Evolutionary conservation across 2,888 invertebrate genomes (phyloP), one percentile per base, ranked within the genome.

Genomic region (Beris chalybata): DNA sequence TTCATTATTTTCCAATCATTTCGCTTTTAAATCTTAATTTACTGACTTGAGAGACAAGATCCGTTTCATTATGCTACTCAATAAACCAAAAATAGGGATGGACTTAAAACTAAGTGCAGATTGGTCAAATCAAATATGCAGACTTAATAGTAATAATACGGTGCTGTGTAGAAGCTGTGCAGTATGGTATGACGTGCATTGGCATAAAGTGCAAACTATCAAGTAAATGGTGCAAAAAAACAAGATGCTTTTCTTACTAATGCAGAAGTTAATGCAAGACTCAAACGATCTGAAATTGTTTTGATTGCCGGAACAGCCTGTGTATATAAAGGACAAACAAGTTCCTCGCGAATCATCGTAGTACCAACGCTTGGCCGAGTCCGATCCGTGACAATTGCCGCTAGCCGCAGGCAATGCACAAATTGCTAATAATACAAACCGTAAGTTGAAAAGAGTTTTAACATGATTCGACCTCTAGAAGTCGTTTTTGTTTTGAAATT

Each of bases 261-360:
- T 74, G 79, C 89, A 89, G 78, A 83, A 84, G 71, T 83, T 82
- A 76, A 85, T 81, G 81, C 93, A 93, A 75, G 87, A 85, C 74
- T 87, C 85, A 81, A 86, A 87, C 65, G 88, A 86, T 78, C 82
- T 85, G 86, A 93, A 94, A 83, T 90, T 90, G 84, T 95, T 95
- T 76, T 85, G 85, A 82, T 92, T 93, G 74, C 94, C 95, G 70
- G 87, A 89, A 82, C 95, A 96, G 82, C 95, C 95, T 71, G 87
- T 86, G 83, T 90, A 95, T 75, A 89, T 85, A 83, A 96, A 95
- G 65, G 87, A 84, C 71, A 87, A 81, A 81, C 95, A 96, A 75
- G 86, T 87, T 72, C 85, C 87, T 72, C 84, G 82, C 59, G 82
- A 82, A 71, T 85, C 84, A 79, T 89, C 87, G 80, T 87, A 93